Conservation (phyloP, 2,113 vertebrate genomes). For the Gadus macrocephalus region DNA sequence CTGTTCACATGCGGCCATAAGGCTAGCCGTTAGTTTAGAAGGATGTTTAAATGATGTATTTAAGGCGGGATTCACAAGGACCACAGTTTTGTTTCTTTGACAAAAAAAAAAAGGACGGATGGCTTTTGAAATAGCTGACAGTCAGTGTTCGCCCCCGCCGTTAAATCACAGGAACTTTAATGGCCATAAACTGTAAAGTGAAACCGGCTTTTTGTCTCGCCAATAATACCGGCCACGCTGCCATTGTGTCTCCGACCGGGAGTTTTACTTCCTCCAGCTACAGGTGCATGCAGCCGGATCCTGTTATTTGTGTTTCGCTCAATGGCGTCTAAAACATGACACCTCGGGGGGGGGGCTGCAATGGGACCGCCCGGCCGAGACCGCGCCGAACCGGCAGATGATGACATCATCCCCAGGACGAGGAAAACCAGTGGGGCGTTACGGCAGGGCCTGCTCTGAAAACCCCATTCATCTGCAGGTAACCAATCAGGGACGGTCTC, state of each 20-base stretch:
- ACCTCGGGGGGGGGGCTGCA: slow-evolving; percentile 43
- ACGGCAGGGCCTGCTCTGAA: slow-evolving; percentile 22
- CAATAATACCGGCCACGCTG: slow-evolving; percentile 11
- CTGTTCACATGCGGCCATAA: not conserved
- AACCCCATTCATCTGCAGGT: slow-evolving; percentile 18
- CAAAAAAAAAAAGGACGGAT: no score
- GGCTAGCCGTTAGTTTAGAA: no score
- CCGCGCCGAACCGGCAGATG: slow-evolving; percentile 37
- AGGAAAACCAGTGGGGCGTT: slow-evolving; percentile 39
- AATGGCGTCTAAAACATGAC: slow-evolving; percentile 58
- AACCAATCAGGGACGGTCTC: slow-evolving; percentile 19
- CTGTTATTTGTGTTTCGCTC: slow-evolving; percentile 48
- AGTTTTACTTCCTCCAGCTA: slow-evolving; percentile 6
- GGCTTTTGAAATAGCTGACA: no score
- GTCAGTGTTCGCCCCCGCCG: not conserved
- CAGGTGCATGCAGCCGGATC: slow-evolving; percentile 57
- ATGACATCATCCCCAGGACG: slow-evolving; percentile 60
- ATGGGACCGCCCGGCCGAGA: slow-evolving; percentile 50
- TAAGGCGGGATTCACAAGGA: no score
- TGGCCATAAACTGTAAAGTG: not conserved
- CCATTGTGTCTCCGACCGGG: not conserved
- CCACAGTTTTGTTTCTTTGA: no score
- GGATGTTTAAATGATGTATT: no score
- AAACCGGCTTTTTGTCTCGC: slow-evolving; percentile 4
- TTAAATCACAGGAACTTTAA: not conserved